Evolutionary conservation across 1,140 invertebrate genomes (phyloP).

Genomic region (Halesus radiatus): DNA sequence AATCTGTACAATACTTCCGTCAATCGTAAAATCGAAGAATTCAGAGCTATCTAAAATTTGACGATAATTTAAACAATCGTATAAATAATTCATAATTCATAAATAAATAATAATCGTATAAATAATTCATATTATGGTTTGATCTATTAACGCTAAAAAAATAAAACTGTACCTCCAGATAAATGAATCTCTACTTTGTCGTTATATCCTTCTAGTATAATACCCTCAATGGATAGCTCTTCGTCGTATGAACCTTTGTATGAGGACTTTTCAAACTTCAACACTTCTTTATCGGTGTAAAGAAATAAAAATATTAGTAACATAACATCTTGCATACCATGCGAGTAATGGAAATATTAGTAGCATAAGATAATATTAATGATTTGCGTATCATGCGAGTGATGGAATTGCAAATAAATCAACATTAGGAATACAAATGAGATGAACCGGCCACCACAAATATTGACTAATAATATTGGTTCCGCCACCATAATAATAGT

Average conservation of each 20-base stretch:
- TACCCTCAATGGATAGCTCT: not conserved
- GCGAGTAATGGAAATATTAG: not conserved
- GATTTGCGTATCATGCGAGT: not conserved
- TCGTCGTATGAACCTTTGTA: slow-evolving; percentile 32
- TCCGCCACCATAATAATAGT: too few relatives aligned
- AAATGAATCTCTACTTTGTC: not conserved
- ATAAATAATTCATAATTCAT: not conserved
- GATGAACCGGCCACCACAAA: not conserved
- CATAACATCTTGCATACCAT: not conserved
- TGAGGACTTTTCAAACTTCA: slow-evolving; percentile 38
- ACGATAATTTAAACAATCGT: not conserved
- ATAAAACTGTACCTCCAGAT: slow-evolving; percentile 15
- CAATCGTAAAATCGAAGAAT: not conserved
- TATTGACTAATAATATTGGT: not conserved
- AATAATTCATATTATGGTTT: not conserved
- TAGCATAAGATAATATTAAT: not conserved
- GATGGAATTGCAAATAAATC: not conserved
- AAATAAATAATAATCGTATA: not conserved
- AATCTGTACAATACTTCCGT: not conserved
- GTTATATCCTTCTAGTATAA: not conserved
- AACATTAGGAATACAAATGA: too few relatives aligned
- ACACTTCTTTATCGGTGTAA: not conserved
- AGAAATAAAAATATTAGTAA: not conserved
- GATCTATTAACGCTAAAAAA: not conserved
- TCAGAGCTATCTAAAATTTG: not conserved